Conservation (phyloP, 2,797 vertebrate species). For the Squalus acanthias region DNA sequence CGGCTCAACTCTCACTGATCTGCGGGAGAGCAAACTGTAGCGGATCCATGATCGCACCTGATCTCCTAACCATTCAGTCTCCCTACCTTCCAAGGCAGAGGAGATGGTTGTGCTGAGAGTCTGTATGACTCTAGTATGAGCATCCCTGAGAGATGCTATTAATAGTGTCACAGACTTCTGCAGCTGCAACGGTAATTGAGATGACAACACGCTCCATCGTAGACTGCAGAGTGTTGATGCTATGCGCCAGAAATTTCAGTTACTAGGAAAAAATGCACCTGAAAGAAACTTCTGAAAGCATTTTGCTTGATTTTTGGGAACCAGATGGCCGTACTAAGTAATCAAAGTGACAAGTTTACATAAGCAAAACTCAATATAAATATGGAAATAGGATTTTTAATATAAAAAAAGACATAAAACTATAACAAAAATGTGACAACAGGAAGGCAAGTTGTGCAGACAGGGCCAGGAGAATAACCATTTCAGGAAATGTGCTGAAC, state of each 20-base stretch:
- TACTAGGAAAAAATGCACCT: not conserved
- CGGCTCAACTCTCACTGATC: not conserved
- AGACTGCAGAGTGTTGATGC: no score
- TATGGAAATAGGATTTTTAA: not conserved
- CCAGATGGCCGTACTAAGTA: not conserved
- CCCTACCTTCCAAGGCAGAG: not conserved
- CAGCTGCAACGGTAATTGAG: no score
- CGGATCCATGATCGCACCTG: not conserved
- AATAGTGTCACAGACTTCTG: no score
- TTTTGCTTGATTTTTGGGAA: not conserved
- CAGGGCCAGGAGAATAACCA: not conserved
- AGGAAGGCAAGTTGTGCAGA: not conserved
- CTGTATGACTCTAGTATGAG: no score
- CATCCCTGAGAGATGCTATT: no score
- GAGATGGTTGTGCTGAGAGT: no score
- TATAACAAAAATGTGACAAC: not conserved
- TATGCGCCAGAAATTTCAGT: not conserved
- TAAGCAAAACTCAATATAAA: not conserved
- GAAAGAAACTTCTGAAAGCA: not conserved
- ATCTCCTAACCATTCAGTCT: not conserved
- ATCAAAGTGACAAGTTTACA: not conserved
- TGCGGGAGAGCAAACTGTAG: not conserved
- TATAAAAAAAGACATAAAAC: not conserved
- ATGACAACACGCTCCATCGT: no score
- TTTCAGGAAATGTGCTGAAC: not conserved